Base-by-base conservation (phyloP, 2,888 invertebrate species). In the Yponomeuta malinellus region DNA sequence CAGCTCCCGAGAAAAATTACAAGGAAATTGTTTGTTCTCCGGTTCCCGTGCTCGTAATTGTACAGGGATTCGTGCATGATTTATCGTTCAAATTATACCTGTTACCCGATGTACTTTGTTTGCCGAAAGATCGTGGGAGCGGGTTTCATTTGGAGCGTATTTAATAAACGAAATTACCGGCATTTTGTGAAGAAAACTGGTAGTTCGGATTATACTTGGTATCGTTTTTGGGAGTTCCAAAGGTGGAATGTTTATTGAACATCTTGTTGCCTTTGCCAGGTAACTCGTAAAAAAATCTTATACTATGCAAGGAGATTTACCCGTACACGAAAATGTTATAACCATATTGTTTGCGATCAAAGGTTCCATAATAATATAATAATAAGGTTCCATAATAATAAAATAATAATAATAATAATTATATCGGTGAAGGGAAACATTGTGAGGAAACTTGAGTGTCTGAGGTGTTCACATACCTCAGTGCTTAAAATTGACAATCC, bases 51-150 rank as follows among this genome's bases (percentile, higher is more conserved):
- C 29, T 29, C 65, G 9, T 65, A 65, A 65, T 65, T 65, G 65
- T 65, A 29, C 29, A 10, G 29, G 65, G 65, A 29, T 31, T 65
- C 65, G 65, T 65, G 33, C 65, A 65, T 31, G 82, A 82, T 83
- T 84, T 79, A 81, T 81, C 76, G 77, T 79, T 74, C 72, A 79
- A 81, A 83, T 82, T 81, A 81, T 74, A 76, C 72, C 72, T 33
- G 10, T 65, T 65, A 31, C 33, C 10, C 10, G 33, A 12, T 65
- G 31, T 65, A 65, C 15, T 59, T 59, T 12, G 52, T 59, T 59
- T 15, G 8, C 52, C 52, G 52, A 59, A 59, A 59, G 15, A 59
- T 59, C 52, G 52, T 59, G 12, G 52, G 52, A 59, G 5, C 52
- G 52, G 15, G 15, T 12, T 59, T 59, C 43, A 15, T 15, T 5